Conservation (phyloP, 2,797 vertebrate genomes). For the Acanthopagrus latus region DNA sequence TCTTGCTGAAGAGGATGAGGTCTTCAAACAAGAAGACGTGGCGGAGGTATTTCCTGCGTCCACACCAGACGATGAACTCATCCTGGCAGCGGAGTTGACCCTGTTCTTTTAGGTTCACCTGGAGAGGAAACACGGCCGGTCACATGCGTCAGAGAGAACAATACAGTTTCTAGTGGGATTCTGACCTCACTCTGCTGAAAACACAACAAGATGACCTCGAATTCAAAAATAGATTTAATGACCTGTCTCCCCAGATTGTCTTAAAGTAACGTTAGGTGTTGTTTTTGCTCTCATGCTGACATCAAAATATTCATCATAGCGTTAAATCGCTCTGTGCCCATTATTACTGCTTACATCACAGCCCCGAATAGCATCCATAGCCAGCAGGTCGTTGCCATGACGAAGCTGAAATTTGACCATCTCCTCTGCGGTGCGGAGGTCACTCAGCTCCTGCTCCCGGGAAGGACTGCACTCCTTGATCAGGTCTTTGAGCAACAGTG, state of each 20-base stretch:
- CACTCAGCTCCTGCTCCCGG: conserved; percentile 88
- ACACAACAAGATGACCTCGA: conserved; percentile 56
- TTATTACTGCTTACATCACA: conserved; percentile 86
- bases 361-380: conserved; percentile 90
- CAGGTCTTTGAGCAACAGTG: conserved; percentile 89
- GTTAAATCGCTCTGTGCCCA: not conserved
- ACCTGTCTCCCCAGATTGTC: conserved; percentile 1
- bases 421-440: conserved; percentile 87
- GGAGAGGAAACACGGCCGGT: conserved; percentile 62
- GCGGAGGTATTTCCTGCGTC: conserved; percentile 90
- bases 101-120: conserved; percentile 93
- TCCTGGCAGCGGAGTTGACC: conserved; percentile 90
- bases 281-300: conserved; percentile 7
- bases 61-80: conserved; percentile 90
- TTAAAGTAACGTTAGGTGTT: not conserved
- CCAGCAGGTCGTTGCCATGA: conserved; percentile 90
- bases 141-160: conserved; percentile 75
- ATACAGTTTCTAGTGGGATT: conserved; percentile 47
- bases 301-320: not conserved
- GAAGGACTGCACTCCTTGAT: conserved; percentile 87
- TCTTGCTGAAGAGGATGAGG: conserved; percentile 93
- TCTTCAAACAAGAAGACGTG: conserved; percentile 92
- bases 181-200: conserved; percentile 50
- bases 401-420: conserved; percentile 92
- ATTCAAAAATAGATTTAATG: conserved; percentile 52